Base-by-base conservation (phyloP, 2,113 vertebrate species). In the Chloroceryle aenea region DNA sequence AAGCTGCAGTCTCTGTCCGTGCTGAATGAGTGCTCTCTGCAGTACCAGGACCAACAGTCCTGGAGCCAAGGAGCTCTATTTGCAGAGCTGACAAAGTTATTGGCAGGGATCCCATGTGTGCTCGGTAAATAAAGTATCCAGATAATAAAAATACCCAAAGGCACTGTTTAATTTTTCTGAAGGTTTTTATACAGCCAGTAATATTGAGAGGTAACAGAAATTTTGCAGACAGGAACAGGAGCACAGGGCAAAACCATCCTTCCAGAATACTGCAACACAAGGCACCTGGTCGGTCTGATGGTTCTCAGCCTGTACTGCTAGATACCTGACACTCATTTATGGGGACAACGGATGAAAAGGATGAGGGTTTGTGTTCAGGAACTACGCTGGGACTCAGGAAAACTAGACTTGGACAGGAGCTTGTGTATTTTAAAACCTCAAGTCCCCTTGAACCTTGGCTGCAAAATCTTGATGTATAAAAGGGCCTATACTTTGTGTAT, bases 101-200 rank as follows among this genome's bases (percentile, higher is more conserved):
- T 94, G 94, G 96, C 96, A 96, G 74, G 42, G 27, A 92, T 90
- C 96, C 96, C 88, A 62, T 5, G 32, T 34, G 66, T 87, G 80
- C 92, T 95, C 52, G 19, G 96, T 97, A 95, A 97, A 97, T 96
- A 96, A 96, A 96, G 90, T 93, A 96, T 78, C 93, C 83, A 92
- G 95, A 96, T 93, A 97, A 96, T 93, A 97, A 96, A 97, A 96
- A 95, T 90, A 95, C 93, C 93, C 96, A 87, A 94, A 96, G 93
- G 90, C 83, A 73, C 69, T n/a, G 77, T 77, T 96, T 92, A 81
- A 89, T 93, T 85, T 93, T 87, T 93, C 77, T 52, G 76, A 90
- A 86, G 40, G 27, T 90, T 92, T 80, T 95, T 76, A 90, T 87
- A 92, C n/a, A 90, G 80, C 75, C 53, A 66, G 52, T 73, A 91